These are phyloP conservation scores for Caenorhabditis imperialis DNA, from an alignment of 2,888 invertebrate genomes.

Conservation along the genomic window DNA sequence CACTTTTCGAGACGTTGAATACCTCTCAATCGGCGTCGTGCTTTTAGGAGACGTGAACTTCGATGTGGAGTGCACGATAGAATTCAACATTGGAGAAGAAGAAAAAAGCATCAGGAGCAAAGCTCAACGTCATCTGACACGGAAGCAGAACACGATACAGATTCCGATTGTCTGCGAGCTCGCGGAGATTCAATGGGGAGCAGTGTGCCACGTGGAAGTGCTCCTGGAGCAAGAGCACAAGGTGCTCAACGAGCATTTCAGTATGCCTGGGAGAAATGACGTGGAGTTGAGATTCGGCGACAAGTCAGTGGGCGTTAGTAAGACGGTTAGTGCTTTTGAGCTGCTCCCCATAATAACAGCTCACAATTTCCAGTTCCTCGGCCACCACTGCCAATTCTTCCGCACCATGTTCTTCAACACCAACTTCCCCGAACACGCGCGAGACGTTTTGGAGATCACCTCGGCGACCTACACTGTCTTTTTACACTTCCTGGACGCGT, in stretches of 20 bases:
- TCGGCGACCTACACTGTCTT: slow-evolving; percentile 6
- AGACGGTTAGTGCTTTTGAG: slow-evolving; percentile 12
- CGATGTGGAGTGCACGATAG: too few species aligned
- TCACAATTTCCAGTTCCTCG: slow-evolving; percentile 23
- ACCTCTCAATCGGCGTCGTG: too few species aligned
- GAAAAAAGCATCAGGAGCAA: too few species aligned
- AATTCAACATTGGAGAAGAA: too few species aligned
- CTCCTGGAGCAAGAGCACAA: not conserved
- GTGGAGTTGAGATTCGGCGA: slow-evolving; percentile 3
- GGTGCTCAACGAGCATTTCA: not conserved
- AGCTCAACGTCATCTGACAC: too few species aligned
- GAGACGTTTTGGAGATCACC: slow-evolving; percentile 6
- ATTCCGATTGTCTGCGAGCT: too few species aligned
- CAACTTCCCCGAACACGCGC: slow-evolving; percentile 19
- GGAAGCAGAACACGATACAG: too few species aligned
- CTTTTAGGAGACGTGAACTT: too few species aligned
- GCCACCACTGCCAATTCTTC: slow-evolving; percentile 25
- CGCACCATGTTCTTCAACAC: slow-evolving; percentile 18
- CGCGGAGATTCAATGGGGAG: too few species aligned
- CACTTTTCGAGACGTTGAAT: too few species aligned
- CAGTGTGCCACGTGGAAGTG: not conserved
- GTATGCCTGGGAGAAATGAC: slow-evolving; percentile 15
- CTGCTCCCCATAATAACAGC: too few species aligned
- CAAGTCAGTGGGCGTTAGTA: slow-evolving; percentile 14
- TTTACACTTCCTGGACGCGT: slow-evolving; percentile 20